These are phyloP conservation scores for Pseudococcus longispinus DNA, from an alignment of 2,888 invertebrate genomes.

Conservation along the genomic window DNA sequence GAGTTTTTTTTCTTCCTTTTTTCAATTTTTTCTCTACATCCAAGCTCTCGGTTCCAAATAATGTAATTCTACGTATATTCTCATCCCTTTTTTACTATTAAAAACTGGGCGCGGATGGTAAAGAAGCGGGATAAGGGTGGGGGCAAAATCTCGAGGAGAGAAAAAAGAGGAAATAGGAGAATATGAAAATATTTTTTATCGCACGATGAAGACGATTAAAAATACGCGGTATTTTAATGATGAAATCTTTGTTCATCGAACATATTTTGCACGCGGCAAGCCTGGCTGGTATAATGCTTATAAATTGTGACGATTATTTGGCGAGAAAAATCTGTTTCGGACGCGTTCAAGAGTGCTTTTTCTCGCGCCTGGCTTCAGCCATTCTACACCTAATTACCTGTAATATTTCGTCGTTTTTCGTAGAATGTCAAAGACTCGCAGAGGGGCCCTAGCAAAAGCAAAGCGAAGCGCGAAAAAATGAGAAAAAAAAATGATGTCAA, in stretches of 20 bases:
- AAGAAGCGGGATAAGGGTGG: neutral
- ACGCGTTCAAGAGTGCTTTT: conserved; percentile 8
- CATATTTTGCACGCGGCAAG: neutral
- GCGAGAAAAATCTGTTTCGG: conserved; percentile 7
- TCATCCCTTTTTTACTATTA: neutral
- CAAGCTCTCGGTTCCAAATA: neutral
- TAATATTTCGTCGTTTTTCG: conserved; percentile 3
- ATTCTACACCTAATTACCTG: neutral
- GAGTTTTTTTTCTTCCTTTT: neutral
- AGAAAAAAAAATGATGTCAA: conserved; percentile 23
- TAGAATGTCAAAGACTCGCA: neutral
- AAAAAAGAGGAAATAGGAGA: neutral
- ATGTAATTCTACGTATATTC: neutral
- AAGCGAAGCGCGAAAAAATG: neutral
- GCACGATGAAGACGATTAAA: neutral
- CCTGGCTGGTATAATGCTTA: neutral
- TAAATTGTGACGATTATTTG: conserved; percentile 15
- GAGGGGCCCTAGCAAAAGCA: neutral
- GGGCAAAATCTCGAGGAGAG: neutral
- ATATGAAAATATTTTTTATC: conserved; percentile 4
- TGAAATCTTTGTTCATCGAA: neutral
- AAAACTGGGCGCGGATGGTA: neutral
- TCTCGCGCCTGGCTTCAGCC: neutral
- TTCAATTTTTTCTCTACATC: neutral
- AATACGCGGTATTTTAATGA: conserved; percentile 17